Percentiles rank a stretch among this genome's conserved stretches.
Evolutionary conservation across 1,140 invertebrate genomes (phyloP).

Genomic region (Tetramorium simillimum): DNA sequence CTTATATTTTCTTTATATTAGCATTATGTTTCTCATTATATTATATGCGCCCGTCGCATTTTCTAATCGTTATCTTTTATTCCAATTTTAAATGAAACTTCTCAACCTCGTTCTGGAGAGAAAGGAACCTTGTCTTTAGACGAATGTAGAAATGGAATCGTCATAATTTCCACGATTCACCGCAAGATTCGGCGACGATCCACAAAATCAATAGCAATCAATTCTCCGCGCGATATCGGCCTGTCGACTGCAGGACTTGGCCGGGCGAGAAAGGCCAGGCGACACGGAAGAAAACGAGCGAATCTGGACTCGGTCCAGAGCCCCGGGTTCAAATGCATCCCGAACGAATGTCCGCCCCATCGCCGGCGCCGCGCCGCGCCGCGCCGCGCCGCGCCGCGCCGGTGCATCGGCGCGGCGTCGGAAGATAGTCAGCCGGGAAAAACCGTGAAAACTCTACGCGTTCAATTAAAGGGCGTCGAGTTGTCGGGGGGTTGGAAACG

Average conservation of each 20-base stretch:
- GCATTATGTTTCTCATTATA: background rate
- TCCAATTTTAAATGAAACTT: background rate
- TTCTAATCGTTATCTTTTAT: background rate
- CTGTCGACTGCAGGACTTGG: constrained; percentile 51
- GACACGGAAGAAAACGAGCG: constrained; percentile 59
- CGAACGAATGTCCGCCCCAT: constrained; percentile 50
- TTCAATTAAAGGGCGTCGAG: constrained; percentile 41
- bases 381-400: constrained; percentile 8
- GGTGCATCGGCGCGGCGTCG: constrained; percentile 33
- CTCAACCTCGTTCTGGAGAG: background rate
- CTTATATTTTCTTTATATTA: background rate
- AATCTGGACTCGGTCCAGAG: constrained; percentile 60
- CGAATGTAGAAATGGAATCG: constrained; percentile 12
- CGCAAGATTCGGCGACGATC: constrained; percentile 41
- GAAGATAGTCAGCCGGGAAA: constrained; percentile 33
- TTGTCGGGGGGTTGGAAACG: background rate
- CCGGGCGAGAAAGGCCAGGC: constrained; percentile 26
- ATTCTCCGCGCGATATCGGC: constrained; percentile 54
- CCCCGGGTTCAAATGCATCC: constrained; percentile 32
- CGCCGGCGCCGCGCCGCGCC: constrained; percentile 17
- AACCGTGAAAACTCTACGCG: constrained; percentile 37
- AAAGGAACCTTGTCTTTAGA: background rate
- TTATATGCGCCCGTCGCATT: background rate
- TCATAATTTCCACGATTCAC: constrained; percentile 35
- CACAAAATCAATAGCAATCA: constrained; percentile 65